Evolutionary conservation across 1,140 invertebrate species (phyloP).

Genomic region (Teleopsis dalmanni): DNA sequence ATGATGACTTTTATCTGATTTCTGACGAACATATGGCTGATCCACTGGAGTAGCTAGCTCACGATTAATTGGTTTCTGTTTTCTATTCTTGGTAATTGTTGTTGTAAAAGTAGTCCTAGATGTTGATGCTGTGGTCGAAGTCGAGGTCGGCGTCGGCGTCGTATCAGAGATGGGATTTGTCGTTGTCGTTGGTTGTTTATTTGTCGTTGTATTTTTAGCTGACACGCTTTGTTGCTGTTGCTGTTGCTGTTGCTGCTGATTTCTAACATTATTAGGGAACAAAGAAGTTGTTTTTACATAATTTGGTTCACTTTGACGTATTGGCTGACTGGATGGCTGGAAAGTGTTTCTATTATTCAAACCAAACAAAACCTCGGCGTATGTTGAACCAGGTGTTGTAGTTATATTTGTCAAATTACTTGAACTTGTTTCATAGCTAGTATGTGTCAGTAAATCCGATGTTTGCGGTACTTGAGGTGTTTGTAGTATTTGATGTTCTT

Average conservation of each 20-base stretch:
- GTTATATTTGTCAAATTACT: constrained; percentile 12
- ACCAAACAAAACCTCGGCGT: constrained; percentile 40
- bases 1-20: background rate
- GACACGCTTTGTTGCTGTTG: constrained; percentile 13
- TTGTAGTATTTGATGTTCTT: background rate
- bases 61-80: background rate
- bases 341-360: constrained; percentile 33
- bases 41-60: too few species aligned
- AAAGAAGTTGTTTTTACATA: too few species aligned
- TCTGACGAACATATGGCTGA: too few species aligned
- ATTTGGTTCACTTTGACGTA: constrained; percentile 6
- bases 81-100: constrained; percentile 8
- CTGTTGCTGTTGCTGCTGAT: constrained; percentile 19
- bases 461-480: background rate
- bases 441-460: too few species aligned
- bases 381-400: constrained; percentile 29
- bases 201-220: constrained; percentile 15
- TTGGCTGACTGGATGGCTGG: constrained; percentile 53
- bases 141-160: too few species aligned
- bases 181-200: too few species aligned
- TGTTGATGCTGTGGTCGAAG: constrained; percentile 14
- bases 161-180: too few species aligned
- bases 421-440: constrained; percentile 1
- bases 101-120: constrained; percentile 8
- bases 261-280: too few species aligned